Percentiles rank a stretch among this genome's conserved stretches.
Evolutionary conservation across 2,888 invertebrate genomes (phyloP).

Genomic region (Fissipunctia ypsillon): DNA sequence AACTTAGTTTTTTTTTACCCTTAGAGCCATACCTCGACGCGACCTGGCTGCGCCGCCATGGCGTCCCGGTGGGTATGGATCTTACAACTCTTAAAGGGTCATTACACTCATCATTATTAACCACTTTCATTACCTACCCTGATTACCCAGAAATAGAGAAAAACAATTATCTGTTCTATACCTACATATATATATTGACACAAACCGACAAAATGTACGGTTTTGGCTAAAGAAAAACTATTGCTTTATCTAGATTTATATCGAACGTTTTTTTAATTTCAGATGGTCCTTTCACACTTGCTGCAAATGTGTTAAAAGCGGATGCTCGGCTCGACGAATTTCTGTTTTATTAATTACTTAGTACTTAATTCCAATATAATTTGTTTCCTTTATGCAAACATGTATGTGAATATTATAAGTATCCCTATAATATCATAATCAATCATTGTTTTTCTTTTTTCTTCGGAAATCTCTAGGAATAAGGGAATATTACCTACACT

Average conservation of each 20-base stretch:
- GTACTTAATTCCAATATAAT: not conserved
- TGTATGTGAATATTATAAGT: not conserved
- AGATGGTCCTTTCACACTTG: conserved; percentile 89
- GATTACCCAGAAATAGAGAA: not conserved
- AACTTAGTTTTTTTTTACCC: no score
- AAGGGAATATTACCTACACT: no score
- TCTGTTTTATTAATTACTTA: conserved; percentile 66
- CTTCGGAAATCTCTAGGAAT: not conserved
- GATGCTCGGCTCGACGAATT: conserved; percentile 75
- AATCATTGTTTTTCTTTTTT: not conserved
- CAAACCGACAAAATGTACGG: not conserved
- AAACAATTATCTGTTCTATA: not conserved
- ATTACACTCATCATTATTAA: not conserved
- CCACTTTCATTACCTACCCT: not conserved
- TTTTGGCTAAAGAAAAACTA: not conserved
- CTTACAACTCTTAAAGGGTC: not conserved
- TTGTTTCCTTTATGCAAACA: not conserved
- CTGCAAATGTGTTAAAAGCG: conserved; percentile 74
- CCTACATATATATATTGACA: not conserved
- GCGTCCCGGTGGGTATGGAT: not conserved
- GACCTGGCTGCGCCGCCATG: not conserved
- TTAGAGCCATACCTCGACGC: no score
- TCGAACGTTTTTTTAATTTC: conserved; percentile 59
- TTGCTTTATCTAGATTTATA: not conserved
- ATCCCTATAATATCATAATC: no score